A percentile compares a stretch with the other conserved stretches of the same genome.
phyloP scores from a whole-genome alignment of 2,113 vertebrate species.

The Dasyornis broadbenti region DNA sequence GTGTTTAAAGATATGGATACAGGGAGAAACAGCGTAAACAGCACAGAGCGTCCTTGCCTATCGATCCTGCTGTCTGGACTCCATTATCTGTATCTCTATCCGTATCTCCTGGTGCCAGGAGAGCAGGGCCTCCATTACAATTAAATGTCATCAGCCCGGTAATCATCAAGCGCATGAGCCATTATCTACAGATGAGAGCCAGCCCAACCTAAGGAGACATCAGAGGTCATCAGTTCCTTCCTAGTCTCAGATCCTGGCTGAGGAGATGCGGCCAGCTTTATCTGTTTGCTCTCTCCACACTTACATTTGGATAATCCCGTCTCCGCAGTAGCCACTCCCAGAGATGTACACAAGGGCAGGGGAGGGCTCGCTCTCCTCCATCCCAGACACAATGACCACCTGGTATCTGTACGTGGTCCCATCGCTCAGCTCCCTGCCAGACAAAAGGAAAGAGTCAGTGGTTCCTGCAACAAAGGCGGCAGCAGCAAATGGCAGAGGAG shows the following conservation, averaged over 20 bases:
- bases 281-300: background rate
- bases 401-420: constrained; percentile 82
- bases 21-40: background rate
- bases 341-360: constrained; percentile 80
- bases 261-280: background rate
- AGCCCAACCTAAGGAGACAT: constrained; percentile 12
- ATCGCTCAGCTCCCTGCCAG: constrained; percentile 78
- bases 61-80: constrained; percentile 49
- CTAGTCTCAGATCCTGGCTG: background rate
- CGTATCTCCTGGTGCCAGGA: constrained; percentile 58
- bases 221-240: constrained; percentile 17
- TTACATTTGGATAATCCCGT: constrained; percentile 92
- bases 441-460: background rate
- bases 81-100: constrained; percentile 58
- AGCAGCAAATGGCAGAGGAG: background rate
- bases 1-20: background rate
- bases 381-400: constrained; percentile 79
- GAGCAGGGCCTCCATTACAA: constrained; percentile 19
- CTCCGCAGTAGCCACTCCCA: constrained; percentile 90
- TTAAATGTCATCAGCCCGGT: constrained; percentile 51
- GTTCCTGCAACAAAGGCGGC: background rate
- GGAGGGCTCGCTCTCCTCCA: constrained; percentile 85
- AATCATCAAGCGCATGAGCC: constrained; percentile 25
- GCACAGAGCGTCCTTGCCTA: background rate
- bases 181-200: constrained; percentile 31